Evolutionary conservation across 2,888 invertebrate species (phyloP), one percentile per base, ranked within the genome.

Genomic region (Syritta pipiens): DNA sequence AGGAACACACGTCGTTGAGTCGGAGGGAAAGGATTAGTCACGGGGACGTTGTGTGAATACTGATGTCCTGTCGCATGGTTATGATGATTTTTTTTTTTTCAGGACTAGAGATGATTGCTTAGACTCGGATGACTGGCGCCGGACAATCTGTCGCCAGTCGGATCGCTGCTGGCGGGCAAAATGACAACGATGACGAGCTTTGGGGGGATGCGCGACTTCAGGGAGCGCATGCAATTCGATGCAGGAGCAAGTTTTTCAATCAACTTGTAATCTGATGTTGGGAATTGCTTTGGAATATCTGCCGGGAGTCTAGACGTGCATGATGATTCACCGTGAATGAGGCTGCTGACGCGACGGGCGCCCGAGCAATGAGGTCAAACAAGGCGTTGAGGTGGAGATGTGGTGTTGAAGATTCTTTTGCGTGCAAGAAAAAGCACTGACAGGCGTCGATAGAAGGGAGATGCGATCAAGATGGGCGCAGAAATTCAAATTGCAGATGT

Each of bases 71-170:
- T n/a, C n/a, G 32, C 14, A 20, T 2, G 17, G 12, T 55, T 55
- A 53, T 48, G 14, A 37, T 5, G 10, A 42, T 37, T 63, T 10
- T 26, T 7, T 10, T 20, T 17, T 48, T 10, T n/a, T 7, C 7
- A 7, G 6, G 12, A 3, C 14, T 22, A 20, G 37, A 59, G 14
- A 42, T 32, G 68, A 59, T 22, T 68, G 24, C 22, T 40, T 42
- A n/a, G 28, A 6, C 12, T 2, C 44, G 22, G 37, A 49, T 32
- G 42, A 10, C 68, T 59, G 68, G 68, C 68, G 68, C 59, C 68
- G 12, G 67, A 57, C 67, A 67, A 28, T 46, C 20, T 37, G 67
- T 46, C 67, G 67, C 67, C 67, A n/a, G n/a, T 1, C 4, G 6
- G 35, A 14, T 24, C 24, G 44, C 9, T 1, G 6, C 4, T 9